These are phyloP conservation scores for Hippasteria phrygiana DNA, from an alignment of 53 echinoderm and acorn worm species.

Conservation along the genomic window DNA sequence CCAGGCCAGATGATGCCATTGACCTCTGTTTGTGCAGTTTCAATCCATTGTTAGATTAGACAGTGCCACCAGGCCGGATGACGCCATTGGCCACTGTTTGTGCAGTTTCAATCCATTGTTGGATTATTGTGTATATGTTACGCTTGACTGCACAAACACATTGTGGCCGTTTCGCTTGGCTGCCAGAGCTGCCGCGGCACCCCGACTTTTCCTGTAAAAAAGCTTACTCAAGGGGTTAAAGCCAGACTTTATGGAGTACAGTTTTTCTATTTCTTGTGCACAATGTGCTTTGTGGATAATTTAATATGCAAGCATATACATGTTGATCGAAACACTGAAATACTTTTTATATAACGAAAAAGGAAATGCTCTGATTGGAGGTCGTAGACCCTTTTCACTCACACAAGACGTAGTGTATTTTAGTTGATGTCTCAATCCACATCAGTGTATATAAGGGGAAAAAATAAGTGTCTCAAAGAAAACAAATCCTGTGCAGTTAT, in stretches of 20 bases:
- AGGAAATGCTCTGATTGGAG: conserved; percentile 39
- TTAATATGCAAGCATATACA: conserved; percentile 25
- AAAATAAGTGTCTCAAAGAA: neutral
- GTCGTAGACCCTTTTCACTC: neutral
- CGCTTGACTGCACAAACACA: too few relatives aligned
- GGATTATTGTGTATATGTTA: too few relatives aligned
- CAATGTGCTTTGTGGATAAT: neutral
- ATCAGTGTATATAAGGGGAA: conserved; percentile 9
- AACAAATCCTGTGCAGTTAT: neutral
- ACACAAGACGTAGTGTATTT: neutral
- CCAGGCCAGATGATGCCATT: too few relatives aligned
- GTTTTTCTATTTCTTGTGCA: neutral
- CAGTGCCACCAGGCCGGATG: too few relatives aligned
- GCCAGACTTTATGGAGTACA: neutral
- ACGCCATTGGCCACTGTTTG: too few relatives aligned
- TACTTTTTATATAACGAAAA: conserved; percentile 42
- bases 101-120: too few relatives aligned
- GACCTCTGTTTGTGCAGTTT: too few relatives aligned
- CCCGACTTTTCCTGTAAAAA: too few relatives aligned
- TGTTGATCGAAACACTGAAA: conserved; percentile 45
- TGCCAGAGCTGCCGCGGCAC: too few relatives aligned
- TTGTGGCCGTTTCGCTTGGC: too few relatives aligned
- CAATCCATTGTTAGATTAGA: too few relatives aligned
- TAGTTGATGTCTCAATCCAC: neutral
- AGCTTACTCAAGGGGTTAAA: neutral